Evolutionary conservation across 2,113 vertebrate genomes (phyloP).

Genomic region (Fulmarus glacialis): DNA sequence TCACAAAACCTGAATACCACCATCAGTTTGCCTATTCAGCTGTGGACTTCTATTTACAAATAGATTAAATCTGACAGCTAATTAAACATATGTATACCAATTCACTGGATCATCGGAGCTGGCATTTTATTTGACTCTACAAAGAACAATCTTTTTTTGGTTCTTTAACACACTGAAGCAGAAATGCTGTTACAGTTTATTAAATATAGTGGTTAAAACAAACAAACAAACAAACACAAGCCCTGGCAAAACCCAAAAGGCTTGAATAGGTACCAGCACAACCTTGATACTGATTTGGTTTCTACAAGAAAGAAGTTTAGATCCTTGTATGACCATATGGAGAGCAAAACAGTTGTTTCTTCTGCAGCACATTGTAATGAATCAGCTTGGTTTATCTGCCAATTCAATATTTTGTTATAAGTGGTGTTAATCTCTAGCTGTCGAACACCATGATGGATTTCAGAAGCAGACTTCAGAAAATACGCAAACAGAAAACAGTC

Average conservation of each 20-base stretch:
- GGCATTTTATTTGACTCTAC: not conserved
- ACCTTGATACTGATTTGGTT: not conserved
- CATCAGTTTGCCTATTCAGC: not conserved
- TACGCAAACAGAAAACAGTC: not conserved
- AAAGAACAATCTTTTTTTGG: not conserved
- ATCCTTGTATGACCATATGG: not conserved
- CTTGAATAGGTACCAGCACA: not conserved
- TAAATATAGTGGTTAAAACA: not conserved
- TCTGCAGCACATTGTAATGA: not conserved
- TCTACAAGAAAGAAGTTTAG: not conserved
- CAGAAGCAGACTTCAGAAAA: constrained; percentile 6
- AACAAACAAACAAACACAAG: not conserved
- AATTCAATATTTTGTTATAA: not conserved
- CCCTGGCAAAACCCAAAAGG: not conserved
- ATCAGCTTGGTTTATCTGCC: not conserved
- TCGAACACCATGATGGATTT: not conserved
- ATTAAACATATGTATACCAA: not conserved
- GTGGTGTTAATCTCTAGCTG: not conserved
- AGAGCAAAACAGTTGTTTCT: not conserved
- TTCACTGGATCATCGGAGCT: not conserved
- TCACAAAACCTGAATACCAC: not conserved
- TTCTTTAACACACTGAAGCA: not conserved
- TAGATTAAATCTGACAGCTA: not conserved
- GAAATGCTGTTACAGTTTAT: not conserved
- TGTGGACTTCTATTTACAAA: not conserved